Percentiles rank a stretch among this genome's conserved stretches.
These are phyloP conservation scores for Nomada fabriciana DNA, from an alignment of 2,888 invertebrate genomes.

Conservation along the genomic window DNA sequence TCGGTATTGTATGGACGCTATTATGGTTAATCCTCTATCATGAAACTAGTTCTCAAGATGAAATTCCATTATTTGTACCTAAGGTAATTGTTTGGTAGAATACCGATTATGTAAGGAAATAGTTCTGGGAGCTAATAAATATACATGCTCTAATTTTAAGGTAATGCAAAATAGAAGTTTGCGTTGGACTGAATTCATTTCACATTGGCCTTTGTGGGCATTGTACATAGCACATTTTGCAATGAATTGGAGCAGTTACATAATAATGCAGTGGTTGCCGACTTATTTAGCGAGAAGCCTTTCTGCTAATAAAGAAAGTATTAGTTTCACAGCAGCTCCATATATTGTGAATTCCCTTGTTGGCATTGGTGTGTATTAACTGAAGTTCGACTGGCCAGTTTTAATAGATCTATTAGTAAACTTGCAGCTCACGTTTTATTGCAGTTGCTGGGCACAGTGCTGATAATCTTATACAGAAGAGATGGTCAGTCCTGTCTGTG, in stretches of 20 bases:
- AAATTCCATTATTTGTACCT: conserved; percentile 86
- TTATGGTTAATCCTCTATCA: conserved; percentile 88
- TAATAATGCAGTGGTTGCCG: conserved; percentile 92
- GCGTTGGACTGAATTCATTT: conserved; percentile 88
- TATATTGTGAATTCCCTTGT: conserved; percentile 90
- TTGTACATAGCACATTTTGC: conserved; percentile 91
- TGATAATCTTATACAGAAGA: conserved; percentile 87
- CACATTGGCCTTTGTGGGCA: conserved; percentile 90
- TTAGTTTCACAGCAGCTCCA: conserved; percentile 90
- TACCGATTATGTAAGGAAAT: neutral
- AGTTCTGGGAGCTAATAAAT: conserved; percentile 22
- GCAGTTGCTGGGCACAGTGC: conserved; percentile 90
- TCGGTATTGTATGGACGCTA: conserved; percentile 89
- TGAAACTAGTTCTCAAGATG: conserved; percentile 86
- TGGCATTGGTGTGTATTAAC: conserved; percentile 86
- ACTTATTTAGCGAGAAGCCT: conserved; percentile 89
- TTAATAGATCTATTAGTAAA: neutral
- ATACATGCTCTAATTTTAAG: conserved; percentile 75
- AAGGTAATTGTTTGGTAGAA: conserved; percentile 82
- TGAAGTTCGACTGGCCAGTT: neutral
- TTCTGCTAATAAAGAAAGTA: conserved; percentile 88
- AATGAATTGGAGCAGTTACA: conserved; percentile 93
- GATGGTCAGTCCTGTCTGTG: conserved; percentile 89
- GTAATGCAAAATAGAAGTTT: conserved; percentile 86
- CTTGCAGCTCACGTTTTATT: conserved; percentile 36